Evolutionary conservation across 2,888 invertebrate genomes (phyloP).

Genomic region (Panzeria rudis): DNA sequence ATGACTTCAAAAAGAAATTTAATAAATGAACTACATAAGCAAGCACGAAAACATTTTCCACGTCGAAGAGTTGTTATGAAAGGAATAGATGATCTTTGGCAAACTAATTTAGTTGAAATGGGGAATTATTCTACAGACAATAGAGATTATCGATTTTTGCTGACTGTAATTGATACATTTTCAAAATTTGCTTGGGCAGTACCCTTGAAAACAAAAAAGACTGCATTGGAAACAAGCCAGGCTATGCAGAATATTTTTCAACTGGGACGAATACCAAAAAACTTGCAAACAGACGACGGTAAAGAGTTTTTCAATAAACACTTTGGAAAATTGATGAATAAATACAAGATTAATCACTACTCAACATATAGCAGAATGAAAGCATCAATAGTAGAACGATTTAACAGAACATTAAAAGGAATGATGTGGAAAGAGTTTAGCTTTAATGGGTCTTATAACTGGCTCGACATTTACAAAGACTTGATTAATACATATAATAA

Average conservation of each 20-base stretch:
- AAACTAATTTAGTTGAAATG: neutral
- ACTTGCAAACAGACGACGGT: neutral
- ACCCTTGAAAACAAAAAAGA: neutral
- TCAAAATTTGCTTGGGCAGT: neutral
- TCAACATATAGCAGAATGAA: neutral
- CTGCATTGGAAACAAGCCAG: neutral
- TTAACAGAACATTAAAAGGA: neutral
- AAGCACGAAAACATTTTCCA: neutral
- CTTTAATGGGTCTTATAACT: neutral
- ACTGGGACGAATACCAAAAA: neutral
- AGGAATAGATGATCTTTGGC: neutral
- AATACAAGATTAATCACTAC: neutral
- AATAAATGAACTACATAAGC: neutral
- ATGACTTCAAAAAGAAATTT: no score
- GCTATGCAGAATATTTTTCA: neutral
- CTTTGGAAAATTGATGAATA: neutral
- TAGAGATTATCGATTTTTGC: neutral
- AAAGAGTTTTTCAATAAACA: constrained; percentile 7
- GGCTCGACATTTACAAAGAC: neutral
- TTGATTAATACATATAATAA: neutral
- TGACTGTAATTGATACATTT: neutral
- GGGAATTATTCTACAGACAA: neutral
- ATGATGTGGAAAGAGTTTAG: constrained; percentile 3
- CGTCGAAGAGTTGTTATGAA: neutral
- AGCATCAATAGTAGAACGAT: neutral